These are phyloP conservation scores for Phasia obesa DNA, from an alignment of 2,888 invertebrate genomes.

Conservation along the genomic window DNA sequence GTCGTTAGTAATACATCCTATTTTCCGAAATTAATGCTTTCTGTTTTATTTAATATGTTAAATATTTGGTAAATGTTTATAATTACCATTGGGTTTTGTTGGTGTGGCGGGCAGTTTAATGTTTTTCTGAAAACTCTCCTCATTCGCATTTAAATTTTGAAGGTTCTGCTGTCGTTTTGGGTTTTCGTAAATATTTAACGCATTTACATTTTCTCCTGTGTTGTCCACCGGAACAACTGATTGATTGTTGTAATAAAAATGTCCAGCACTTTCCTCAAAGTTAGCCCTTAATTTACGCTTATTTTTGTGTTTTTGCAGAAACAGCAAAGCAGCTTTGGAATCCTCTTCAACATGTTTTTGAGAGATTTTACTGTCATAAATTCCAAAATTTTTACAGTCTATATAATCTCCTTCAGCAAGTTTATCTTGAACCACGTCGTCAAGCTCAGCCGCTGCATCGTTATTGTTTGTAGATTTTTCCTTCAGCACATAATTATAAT, in stretches of 20 bases:
- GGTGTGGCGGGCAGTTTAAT: slow-evolving; percentile 46
- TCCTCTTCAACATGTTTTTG: slow-evolving; percentile 17
- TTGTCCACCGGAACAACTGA: neutral
- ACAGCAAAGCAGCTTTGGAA: slow-evolving; percentile 3
- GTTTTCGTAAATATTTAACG: slow-evolving; percentile 17
- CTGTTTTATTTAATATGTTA: neutral
- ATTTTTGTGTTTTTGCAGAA: slow-evolving; percentile 31
- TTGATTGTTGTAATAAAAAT: slow-evolving; percentile 24
- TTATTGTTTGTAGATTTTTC: slow-evolving; percentile 62
- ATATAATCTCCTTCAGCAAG: slow-evolving; percentile 9
- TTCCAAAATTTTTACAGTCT: slow-evolving; percentile 7
- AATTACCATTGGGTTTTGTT: slow-evolving; percentile 46
- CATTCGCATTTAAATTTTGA: neutral
- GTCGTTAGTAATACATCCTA: too few relatives aligned
- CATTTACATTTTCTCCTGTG: slow-evolving; percentile 10
- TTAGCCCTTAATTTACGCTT: slow-evolving; percentile 41
- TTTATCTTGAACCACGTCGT: slow-evolving; percentile 9
- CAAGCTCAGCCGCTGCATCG: neutral
- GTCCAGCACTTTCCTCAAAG: neutral
- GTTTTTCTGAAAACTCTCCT: neutral
- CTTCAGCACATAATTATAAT: slow-evolving; percentile 55
- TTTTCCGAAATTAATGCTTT: too few relatives aligned
- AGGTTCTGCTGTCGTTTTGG: neutral
- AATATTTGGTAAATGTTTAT: neutral
- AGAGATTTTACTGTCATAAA: slow-evolving; percentile 7